These are phyloP conservation scores for Coenonympha arcania DNA, from an alignment of 2,888 invertebrate genomes.

Conservation along the genomic window DNA sequence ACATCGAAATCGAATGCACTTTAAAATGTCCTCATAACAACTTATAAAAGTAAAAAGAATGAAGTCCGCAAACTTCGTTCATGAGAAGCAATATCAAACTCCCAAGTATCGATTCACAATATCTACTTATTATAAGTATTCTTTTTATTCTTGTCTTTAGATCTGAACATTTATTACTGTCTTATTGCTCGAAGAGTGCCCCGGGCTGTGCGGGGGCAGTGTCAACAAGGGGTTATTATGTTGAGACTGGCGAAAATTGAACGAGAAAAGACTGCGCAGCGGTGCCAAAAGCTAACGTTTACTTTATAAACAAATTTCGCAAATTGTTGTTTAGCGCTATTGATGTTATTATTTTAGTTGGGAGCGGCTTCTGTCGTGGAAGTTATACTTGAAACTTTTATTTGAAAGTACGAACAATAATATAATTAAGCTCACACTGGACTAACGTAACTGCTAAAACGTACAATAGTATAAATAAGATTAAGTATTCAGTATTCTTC, in stretches of 20 bases:
- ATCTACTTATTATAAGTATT: constrained; percentile 67
- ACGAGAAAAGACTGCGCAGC: constrained; percentile 57
- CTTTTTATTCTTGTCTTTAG: constrained; percentile 63
- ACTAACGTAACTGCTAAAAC: too few relatives aligned
- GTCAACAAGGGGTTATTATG: constrained; percentile 72
- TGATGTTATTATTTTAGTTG: constrained; percentile 8
- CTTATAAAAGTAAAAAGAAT: constrained; percentile 33
- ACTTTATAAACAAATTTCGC: constrained; percentile 17
- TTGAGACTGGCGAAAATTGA: constrained; percentile 67
- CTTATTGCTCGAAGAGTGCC: constrained; percentile 70
- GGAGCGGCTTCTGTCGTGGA: neutral
- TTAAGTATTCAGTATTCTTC: too few relatives aligned
- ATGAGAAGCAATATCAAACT: constrained; percentile 61
- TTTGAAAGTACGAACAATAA: too few relatives aligned
- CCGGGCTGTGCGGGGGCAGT: constrained; percentile 53
- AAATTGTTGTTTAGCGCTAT: constrained; percentile 11
- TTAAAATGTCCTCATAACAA: constrained; percentile 18
- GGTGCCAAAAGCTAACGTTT: constrained; percentile 36
- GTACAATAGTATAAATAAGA: too few relatives aligned
- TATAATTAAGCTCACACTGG: too few relatives aligned
- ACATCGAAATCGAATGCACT: constrained; percentile 5
- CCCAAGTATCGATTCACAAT: constrained; percentile 59
- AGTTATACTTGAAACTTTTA: neutral
- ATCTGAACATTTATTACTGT: constrained; percentile 72
- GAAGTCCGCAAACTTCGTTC: constrained; percentile 40